Conservation (phyloP, 2,113 vertebrate genomes). For the Otolemur garnettii region DNA sequence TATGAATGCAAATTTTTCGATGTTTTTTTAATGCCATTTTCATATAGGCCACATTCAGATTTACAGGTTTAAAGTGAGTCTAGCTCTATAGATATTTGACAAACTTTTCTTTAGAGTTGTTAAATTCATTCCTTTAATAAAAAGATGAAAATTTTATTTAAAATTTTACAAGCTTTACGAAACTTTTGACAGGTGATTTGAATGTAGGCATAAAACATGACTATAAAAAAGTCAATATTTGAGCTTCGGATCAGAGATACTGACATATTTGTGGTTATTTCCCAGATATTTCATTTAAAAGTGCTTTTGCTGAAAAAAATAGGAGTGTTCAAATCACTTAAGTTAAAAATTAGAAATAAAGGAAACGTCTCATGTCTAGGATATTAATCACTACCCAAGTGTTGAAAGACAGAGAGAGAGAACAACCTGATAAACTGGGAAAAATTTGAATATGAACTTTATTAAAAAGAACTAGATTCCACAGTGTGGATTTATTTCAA, state of each 20-base stretch:
- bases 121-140: constrained; percentile 54
- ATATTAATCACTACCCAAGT: not conserved
- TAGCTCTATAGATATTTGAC: constrained; percentile 47
- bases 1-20: constrained; percentile 38
- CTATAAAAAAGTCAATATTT: constrained; percentile 38
- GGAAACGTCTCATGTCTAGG: not conserved
- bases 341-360: not conserved
- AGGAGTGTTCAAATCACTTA: not conserved
- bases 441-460: not conserved
- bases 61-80: not conserved
- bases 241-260: constrained; percentile 13
- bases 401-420: not conserved
- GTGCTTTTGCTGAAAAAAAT: not conserved
- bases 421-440: not conserved
- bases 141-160: constrained; percentile 10
- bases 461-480: not conserved
- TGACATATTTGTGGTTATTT: not conserved
- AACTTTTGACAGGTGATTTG: not conserved
- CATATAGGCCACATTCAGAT: not conserved
- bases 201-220: constrained; percentile 29
- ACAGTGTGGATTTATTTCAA: not conserved
- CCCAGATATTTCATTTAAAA: not conserved
- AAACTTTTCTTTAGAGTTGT: constrained; percentile 57
- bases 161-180: constrained; percentile 56
- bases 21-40: not conserved